Conservation (phyloP, 2,888 invertebrate species). For the Gandaritis pyraliata region DNA sequence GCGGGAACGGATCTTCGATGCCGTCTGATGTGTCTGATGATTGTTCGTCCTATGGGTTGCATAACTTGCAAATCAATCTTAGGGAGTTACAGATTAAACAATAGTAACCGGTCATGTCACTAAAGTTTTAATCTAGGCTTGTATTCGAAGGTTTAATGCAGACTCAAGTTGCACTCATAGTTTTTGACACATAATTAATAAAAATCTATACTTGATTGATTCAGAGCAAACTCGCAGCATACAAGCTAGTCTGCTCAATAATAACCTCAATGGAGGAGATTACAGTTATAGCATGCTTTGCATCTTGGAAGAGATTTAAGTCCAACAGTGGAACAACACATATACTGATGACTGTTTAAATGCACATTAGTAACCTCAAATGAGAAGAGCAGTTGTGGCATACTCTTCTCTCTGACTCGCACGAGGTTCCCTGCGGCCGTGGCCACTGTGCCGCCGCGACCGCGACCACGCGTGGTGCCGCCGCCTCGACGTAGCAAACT, state of each 20-base stretch:
- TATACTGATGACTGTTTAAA: too few species aligned
- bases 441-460: constrained; percentile 62
- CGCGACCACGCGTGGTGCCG: constrained; percentile 65
- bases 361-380: constrained; percentile 70
- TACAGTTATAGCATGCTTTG: constrained; percentile 50
- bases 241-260: too few species aligned
- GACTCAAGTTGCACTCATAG: too few species aligned
- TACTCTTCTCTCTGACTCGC: constrained; percentile 64
- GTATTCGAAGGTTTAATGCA: too few species aligned
- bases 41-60: constrained; percentile 49
- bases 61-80: neutral
- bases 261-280: constrained; percentile 68
- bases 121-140: too few species aligned
- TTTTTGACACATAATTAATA: too few species aligned
- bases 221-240: too few species aligned
- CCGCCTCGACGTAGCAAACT: constrained; percentile 73
- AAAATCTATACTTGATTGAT: too few species aligned
- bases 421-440: constrained; percentile 73
- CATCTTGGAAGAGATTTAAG: too few species aligned
- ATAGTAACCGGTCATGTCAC: too few species aligned
- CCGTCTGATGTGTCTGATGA: constrained; percentile 85
- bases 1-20: constrained; percentile 86
- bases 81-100: too few species aligned
- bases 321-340: too few species aligned
- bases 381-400: constrained; percentile 57